Percentiles rank a stretch among this genome's conserved stretches.
phyloP scores from a whole-genome alignment of 2,797 vertebrate genomes.

The Meda fulgida region DNA sequence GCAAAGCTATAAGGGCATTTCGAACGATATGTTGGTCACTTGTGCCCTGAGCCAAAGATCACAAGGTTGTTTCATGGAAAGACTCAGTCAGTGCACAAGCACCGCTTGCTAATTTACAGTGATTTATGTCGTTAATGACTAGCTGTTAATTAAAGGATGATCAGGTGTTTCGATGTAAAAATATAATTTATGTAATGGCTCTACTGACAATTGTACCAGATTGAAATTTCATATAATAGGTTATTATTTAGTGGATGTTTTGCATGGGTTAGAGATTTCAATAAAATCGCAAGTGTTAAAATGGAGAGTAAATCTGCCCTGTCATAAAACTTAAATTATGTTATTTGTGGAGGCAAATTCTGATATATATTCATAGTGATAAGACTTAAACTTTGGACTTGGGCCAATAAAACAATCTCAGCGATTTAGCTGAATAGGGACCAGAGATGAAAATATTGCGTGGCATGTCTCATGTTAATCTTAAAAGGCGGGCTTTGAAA shows the following conservation, averaged over 20 bases:
- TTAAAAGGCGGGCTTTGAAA: slow-evolving; percentile 45
- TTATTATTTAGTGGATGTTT: neutral
- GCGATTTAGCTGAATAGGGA: neutral
- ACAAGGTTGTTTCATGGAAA: slow-evolving; percentile 51
- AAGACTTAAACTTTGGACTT: neutral
- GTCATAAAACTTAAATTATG: neutral
- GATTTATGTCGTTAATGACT: slow-evolving; percentile 42
- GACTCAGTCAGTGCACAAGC: slow-evolving; percentile 20
- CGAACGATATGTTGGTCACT: slow-evolving; percentile 42
- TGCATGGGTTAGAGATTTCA: neutral
- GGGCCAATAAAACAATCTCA: neutral
- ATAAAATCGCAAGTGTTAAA: neutral
- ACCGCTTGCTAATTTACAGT: slow-evolving; percentile 7
- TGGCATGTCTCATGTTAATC: slow-evolving; percentile 20
- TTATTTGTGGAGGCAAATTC: neutral
- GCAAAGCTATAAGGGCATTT: slow-evolving; percentile 61
- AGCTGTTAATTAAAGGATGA: slow-evolving; percentile 45
- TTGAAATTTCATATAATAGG: no score
- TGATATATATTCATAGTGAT: neutral
- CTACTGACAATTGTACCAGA: slow-evolving; percentile 32
- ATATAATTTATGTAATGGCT: neutral
- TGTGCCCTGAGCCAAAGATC: slow-evolving; percentile 47
- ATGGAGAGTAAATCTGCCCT: neutral
- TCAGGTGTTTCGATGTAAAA: slow-evolving; percentile 46
- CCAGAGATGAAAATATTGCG: neutral